Evolutionary conservation across 2,888 invertebrate genomes (phyloP), one percentile per base, ranked within the genome.

Genomic region (Dicranocentrus wangi): DNA sequence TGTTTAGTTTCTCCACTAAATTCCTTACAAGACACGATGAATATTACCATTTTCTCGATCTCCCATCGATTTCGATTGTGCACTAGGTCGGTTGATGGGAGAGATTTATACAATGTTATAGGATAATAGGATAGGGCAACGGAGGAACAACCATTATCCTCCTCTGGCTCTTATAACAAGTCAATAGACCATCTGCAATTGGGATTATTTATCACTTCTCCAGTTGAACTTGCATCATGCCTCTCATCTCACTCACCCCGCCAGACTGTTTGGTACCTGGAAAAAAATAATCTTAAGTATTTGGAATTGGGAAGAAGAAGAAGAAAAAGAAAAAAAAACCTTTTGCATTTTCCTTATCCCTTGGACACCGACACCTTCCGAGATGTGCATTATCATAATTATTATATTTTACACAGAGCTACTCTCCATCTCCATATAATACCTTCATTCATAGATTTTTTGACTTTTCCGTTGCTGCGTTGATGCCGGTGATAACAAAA

Each of bases 251-350:
- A 10, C 51, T 13, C n/a, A 42, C 13, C 51, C 21, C 23, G 65
- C 70, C 79, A 79, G 79, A 79, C 79, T 66, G 58, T 65, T 32
- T 79, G 79, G 79, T 71, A 72, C 79, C 79, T 71, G 32, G 32
- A 32, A 32, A 10, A n/a, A n/a, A n/a, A n/a, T n/a, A n/a, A n/a
- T n/a, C n/a, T n/a, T n/a, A n/a, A n/a, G n/a, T n/a, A n/a, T n/a
- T n/a, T n/a, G n/a, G n/a, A n/a, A n/a, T n/a, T n/a, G n/a, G n/a
- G n/a, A n/a, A n/a, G n/a, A n/a, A n/a, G n/a, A n/a, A n/a, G n/a
- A n/a, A n/a, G n/a, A n/a, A n/a, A n/a, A n/a, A n/a, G n/a, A n/a
- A n/a, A n/a, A n/a, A n/a, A n/a, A n/a, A n/a, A n/a, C n/a, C n/a
- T n/a, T n/a, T n/a, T n/a, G n/a, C n/a, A n/a, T n/a, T n/a, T n/a